Evolutionary conservation across 1,140 invertebrate genomes (phyloP).

Genomic region (Agrilus planipennis): DNA sequence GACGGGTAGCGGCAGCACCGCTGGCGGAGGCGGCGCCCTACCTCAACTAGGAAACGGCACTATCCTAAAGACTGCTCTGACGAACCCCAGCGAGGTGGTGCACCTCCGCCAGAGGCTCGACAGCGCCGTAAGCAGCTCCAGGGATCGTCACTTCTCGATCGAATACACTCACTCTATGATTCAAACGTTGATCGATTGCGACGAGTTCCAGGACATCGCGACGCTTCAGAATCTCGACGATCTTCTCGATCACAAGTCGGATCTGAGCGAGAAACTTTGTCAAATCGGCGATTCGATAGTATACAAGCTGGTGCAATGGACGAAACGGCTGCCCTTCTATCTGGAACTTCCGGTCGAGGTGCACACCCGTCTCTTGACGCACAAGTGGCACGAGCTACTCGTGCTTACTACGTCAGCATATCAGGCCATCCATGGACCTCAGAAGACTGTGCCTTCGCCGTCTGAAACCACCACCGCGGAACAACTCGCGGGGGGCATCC

Average conservation of each 20-base stretch:
- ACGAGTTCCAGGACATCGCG: constrained; percentile 91
- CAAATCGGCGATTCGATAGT: constrained; percentile 93
- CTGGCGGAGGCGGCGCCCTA: too few relatives aligned
- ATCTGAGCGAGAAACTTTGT: constrained; percentile 84
- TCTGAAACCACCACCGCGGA: constrained; percentile 30
- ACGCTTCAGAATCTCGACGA: constrained; percentile 82
- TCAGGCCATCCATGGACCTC: constrained; percentile 67
- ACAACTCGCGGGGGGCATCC: constrained; percentile 30
- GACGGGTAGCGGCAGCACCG: too few relatives aligned
- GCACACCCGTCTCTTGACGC: constrained; percentile 86
- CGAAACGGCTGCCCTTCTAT: constrained; percentile 93
- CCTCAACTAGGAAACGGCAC: constrained; percentile 77
- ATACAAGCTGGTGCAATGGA: constrained; percentile 96
- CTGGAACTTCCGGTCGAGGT: constrained; percentile 88
- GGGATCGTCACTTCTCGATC: constrained; percentile 68
- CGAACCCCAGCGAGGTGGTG: constrained; percentile 84
- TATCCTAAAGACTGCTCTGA: constrained; percentile 86
- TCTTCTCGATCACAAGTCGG: constrained; percentile 78
- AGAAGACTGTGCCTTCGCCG: constrained; percentile 37
- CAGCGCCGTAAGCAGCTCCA: constrained; percentile 71
- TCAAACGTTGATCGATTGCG: constrained; percentile 82
- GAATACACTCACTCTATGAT: constrained; percentile 77
- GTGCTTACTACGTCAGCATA: constrained; percentile 89
- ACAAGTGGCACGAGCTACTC: constrained; percentile 95
- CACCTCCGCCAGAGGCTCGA: constrained; percentile 78